Conservation (phyloP, 2,113 vertebrate genomes). For the Candoia aspera region DNA sequence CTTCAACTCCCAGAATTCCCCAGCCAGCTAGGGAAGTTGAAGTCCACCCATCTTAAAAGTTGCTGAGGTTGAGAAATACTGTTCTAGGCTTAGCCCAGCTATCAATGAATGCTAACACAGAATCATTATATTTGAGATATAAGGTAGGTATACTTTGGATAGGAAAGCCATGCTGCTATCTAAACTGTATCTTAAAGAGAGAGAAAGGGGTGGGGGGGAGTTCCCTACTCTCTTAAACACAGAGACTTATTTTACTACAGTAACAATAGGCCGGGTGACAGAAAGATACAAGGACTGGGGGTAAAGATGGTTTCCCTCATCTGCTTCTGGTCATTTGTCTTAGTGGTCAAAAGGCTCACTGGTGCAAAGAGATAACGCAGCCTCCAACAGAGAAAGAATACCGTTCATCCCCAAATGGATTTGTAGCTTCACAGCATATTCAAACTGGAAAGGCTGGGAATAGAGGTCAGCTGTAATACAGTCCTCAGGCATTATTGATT, state of each 20-base stretch:
- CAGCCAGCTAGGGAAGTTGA: no score
- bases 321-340: neutral
- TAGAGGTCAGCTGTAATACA: conserved; percentile 19
- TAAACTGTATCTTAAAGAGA: neutral
- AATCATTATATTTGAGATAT: neutral
- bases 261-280: neutral
- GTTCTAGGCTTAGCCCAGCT: neutral
- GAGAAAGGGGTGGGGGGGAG: neutral
- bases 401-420: neutral
- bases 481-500: conserved; percentile 18
- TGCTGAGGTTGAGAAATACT: no score
- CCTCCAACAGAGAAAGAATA: neutral
- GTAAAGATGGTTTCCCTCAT: neutral
- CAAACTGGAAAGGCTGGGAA: neutral
- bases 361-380: neutral
- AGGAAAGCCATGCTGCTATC: neutral
- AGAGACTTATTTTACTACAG: neutral
- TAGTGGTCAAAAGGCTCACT: neutral
- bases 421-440: neutral
- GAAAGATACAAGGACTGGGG: neutral
- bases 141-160: neutral
- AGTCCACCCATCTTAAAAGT: no score
- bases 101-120: neutral
- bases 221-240: neutral
- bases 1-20: no score